Evolutionary conservation across 2,888 invertebrate genomes (phyloP), one percentile per base, ranked within the genome.

Genomic region (Microctonus hyperodae): DNA sequence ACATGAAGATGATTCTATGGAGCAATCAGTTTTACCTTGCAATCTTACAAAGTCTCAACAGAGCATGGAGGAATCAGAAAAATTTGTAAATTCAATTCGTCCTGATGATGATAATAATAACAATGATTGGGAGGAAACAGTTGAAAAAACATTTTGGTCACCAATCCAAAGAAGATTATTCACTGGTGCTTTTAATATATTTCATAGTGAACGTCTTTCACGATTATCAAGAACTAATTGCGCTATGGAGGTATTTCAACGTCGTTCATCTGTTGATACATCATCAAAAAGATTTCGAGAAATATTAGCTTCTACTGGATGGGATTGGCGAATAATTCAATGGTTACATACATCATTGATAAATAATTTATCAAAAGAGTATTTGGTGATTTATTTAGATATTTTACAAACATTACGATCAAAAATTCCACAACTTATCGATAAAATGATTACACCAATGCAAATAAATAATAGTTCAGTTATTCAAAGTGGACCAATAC

Each of bases 271-370:
- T n/a, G 86, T 92, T 1, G 92, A 93, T 75, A 91, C 90, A 73
- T 89, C 92, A 0, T 88, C 90, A 0, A 86, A 88, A 70, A 85
- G 90, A 65, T 85, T 93, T 72, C 86, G 93, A 37, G 88, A 90
- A 72, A 85, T 90, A n/a, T 84, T 94, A 70, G 89, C 91, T 0
- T 87, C 88, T 3, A 86, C 91, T 10, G 86, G 87, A n/a, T 94
- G 93, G 93, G 92, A 94, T 74, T 81, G 87, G 25, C 88, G 89
- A 72, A 83, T 91, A 25, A 88, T 89, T 0, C 92, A 93, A 73
- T 95, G 95, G 95, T 81, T 95, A 35, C 94, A 95, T 81, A 85
- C 87, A 50, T 81, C 91, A 10, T 81, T 94, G 7, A 86, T 93
- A 73, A 92, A 93, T 70, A 85, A 88, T 75, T 83, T 93, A 55